These are phyloP conservation scores for Andrena haemorrhoa DNA, from an alignment of 2,888 invertebrate genomes.

Conservation along the genomic window DNA sequence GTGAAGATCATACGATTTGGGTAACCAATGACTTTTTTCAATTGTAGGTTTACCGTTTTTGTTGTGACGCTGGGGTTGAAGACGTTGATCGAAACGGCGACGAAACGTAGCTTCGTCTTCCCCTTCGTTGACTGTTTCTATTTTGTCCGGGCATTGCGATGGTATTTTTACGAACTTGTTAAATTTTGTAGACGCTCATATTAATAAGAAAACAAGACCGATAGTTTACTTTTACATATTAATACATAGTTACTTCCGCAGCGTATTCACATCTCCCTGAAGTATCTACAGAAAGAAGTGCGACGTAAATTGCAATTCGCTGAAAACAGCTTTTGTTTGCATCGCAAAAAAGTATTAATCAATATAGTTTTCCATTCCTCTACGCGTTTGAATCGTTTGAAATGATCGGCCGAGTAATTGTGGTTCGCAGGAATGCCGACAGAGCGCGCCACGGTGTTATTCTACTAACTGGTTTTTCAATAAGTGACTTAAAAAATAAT, in stretches of 20 bases:
- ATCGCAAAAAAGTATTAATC: no score
- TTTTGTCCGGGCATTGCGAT: constrained; percentile 26
- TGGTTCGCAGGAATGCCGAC: background rate
- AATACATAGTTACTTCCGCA: background rate
- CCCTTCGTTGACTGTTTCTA: background rate
- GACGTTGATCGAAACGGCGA: background rate
- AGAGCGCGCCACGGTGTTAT: constrained; percentile 15
- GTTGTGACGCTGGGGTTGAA: background rate
- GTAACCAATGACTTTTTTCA: background rate
- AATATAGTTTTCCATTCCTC: background rate
- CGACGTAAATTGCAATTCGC: background rate
- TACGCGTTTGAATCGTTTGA: background rate
- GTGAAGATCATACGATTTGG: constrained; percentile 11
- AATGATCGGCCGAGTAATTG: background rate
- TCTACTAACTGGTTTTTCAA: background rate
- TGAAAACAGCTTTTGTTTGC: background rate
- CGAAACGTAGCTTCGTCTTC: background rate
- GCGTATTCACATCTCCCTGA: background rate
- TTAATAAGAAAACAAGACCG: background rate
- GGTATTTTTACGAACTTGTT: background rate
- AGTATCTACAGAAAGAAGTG: constrained; percentile 9
- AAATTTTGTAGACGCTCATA: constrained; percentile 1
- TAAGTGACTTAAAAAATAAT: background rate
- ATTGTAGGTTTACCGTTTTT: constrained; percentile 7
- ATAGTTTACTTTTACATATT: background rate